Evolutionary conservation across 2,113 vertebrate species (phyloP).

Genomic region (Vicugna pacos): DNA sequence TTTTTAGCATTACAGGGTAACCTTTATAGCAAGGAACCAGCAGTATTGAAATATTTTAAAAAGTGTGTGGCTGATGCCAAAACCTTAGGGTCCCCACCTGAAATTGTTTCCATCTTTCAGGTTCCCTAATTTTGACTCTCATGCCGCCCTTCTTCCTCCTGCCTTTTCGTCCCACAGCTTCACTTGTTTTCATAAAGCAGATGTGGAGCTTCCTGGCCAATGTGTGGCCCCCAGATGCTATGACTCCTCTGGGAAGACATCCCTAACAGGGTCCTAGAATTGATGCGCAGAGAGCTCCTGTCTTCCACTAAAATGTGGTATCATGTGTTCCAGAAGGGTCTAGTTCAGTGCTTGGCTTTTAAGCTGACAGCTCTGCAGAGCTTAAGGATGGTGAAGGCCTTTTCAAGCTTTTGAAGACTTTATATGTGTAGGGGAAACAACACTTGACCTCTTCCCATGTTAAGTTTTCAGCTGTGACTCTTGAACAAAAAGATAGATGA

Average conservation of each 20-base stretch:
- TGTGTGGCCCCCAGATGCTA: not conserved
- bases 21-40: not conserved
- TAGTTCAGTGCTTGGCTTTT: not conserved
- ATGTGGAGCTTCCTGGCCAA: not conserved
- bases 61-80: not conserved
- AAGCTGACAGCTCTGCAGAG: not conserved
- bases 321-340: not conserved
- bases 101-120: not conserved
- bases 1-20: not conserved
- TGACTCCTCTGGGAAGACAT: not conserved
- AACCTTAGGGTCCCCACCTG: not conserved
- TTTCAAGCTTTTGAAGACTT: constrained; percentile 4
- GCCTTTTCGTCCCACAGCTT: not conserved
- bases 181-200: not conserved
- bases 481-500: not conserved
- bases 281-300: not conserved
- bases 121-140: not conserved
- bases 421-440: not conserved
- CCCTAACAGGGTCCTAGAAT: not conserved
- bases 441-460: not conserved
- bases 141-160: not conserved
- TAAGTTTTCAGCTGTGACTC: not conserved
- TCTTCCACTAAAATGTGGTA: not conserved
- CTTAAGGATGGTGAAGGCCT: not conserved
- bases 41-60: not conserved